These are phyloP conservation scores for Amazona finschi DNA, from an alignment of 2,797 vertebrate species.

Conservation along the genomic window DNA sequence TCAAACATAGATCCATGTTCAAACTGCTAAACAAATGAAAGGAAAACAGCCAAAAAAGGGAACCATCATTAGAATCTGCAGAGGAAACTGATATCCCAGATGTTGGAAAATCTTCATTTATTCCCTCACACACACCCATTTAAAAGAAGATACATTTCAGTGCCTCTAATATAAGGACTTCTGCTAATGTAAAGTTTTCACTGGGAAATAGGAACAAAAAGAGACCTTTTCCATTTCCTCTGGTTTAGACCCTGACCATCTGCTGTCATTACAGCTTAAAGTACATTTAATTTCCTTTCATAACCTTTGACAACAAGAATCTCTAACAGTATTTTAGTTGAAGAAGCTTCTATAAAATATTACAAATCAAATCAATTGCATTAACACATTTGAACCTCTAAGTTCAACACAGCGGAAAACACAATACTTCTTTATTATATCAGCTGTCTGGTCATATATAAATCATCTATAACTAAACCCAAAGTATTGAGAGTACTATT, in stretches of 20 bases:
- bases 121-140: neutral
- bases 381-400: slow-evolving; percentile 74
- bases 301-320: slow-evolving; percentile 66
- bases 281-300: slow-evolving; percentile 50
- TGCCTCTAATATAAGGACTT: neutral
- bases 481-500: slow-evolving; percentile 57
- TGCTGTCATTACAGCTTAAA: slow-evolving; percentile 23
- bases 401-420: slow-evolving; percentile 76
- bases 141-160: neutral
- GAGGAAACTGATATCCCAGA: neutral
- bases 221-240: neutral
- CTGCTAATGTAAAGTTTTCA: neutral
- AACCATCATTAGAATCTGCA: neutral
- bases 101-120: neutral
- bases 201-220: neutral
- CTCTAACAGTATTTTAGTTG: slow-evolving; percentile 64
- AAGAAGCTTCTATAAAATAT: slow-evolving; percentile 78
- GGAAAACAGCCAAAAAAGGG: neutral
- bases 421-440: slow-evolving; percentile 78
- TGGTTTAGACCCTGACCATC: neutral
- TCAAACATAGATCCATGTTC: neutral
- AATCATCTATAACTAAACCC: slow-evolving; percentile 70
- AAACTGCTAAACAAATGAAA: neutral
- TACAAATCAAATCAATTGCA: slow-evolving; percentile 79
- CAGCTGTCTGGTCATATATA: slow-evolving; percentile 79